Evolutionary conservation across 2,888 invertebrate genomes (phyloP).

Genomic region (Nebria brevicollis): DNA sequence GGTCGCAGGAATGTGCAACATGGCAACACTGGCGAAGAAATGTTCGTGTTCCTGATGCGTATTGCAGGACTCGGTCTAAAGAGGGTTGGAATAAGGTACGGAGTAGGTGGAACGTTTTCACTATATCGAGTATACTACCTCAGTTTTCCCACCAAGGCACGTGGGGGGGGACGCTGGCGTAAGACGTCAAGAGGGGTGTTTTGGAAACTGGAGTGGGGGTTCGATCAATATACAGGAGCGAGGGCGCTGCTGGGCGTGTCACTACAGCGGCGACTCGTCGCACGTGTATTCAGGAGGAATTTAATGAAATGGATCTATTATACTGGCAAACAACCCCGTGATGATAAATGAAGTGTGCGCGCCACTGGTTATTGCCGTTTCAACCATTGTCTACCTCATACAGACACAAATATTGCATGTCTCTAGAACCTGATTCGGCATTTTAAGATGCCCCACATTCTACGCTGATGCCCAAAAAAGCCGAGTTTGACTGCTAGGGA

Average conservation of each 20-base stretch:
- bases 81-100: not conserved
- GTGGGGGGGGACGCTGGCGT: not conserved
- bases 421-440: not conserved
- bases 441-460: slow-evolving; percentile 1
- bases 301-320: not conserved
- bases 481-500: not conserved
- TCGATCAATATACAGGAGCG: slow-evolving; percentile 36
- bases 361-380: not conserved
- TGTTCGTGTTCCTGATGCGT: not conserved
- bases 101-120: not conserved
- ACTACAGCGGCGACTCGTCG: slow-evolving; percentile 15
- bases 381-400: not conserved
- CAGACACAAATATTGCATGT: slow-evolving; percentile 1
- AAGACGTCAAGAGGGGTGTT: not conserved
- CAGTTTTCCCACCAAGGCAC: not conserved
- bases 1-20: not conserved
- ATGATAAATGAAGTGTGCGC: not conserved
- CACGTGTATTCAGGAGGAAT: not conserved
- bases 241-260: slow-evolving; percentile 27
- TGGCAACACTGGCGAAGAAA: not conserved
- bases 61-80: not conserved
- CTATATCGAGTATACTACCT: slow-evolving; percentile 1
- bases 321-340: not conserved
- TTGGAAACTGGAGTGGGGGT: not conserved
- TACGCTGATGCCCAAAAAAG: not conserved